Evolutionary conservation across 2,888 invertebrate species (phyloP).

Genomic region (Neria commutata): DNA sequence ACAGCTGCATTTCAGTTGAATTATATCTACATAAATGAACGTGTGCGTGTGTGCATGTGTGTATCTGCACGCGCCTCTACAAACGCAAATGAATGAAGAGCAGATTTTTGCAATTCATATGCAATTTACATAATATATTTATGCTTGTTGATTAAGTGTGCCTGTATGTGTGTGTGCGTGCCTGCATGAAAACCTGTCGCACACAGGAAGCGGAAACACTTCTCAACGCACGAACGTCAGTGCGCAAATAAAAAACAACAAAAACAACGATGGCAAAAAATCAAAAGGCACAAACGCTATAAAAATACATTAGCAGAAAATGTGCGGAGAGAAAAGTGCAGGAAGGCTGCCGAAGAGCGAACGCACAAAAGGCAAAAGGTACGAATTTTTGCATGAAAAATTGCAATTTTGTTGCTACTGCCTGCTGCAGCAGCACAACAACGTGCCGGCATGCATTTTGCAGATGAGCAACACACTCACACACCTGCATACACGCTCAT

Average conservation of each 20-base stretch:
- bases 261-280: background rate
- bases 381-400: constrained; percentile 22
- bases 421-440: constrained; percentile 6
- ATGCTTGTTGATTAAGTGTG: constrained; percentile 32
- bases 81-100: constrained; percentile 14
- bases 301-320: background rate
- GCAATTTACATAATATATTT: constrained; percentile 34
- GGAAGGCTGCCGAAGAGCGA: background rate
- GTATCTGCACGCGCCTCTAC: constrained; percentile 1
- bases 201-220: background rate
- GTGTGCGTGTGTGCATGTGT: no score
- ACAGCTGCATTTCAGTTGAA: no score
- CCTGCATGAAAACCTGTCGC: background rate
- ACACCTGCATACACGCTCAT: no score
- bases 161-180: background rate
- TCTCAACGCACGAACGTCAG: background rate
- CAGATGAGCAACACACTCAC: background rate
- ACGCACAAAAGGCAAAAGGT: constrained; percentile 4
- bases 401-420: constrained; percentile 21
- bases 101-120: constrained; percentile 29
- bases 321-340: background rate
- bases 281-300: background rate
- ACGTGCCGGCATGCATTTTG: background rate
- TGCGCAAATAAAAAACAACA: background rate
- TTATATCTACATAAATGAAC: no score